Base-by-base conservation (phyloP, 2,888 invertebrate genomes). In the Cantharis lateralis region DNA sequence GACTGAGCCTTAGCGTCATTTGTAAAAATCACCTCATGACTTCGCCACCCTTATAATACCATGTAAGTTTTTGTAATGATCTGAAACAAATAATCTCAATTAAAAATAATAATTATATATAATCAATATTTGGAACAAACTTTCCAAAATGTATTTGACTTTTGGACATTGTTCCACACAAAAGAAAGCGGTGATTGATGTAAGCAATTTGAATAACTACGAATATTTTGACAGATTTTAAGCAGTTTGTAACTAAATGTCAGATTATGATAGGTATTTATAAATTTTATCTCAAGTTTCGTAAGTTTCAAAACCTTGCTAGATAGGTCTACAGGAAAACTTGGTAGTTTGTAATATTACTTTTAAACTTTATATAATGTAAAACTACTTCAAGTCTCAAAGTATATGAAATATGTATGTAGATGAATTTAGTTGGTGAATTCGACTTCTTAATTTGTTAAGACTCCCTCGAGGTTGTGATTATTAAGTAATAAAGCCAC, bases 1-100 rank as follows among this genome's bases (percentile, higher is more conserved):
- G 87, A 78, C 84, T 84, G 76, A 87, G 84, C 81, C 88, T 83
- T 73, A 88, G 85, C 81, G 88, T 85, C 89, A 89, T 89, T 78
- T 26, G 74, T 73, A 28, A 64, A n/a, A 10, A 71, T 78, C 78
- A 78, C 78, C 76, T 78, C 76, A 76, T 72, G 16, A 20, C 62
- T 26, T 13, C 63, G 10, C 62, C 15, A 20, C 18, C 24, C 15
- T 61, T 62, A 72, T 16, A 72, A 72, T 62, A 26, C 3, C 10
- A 24, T 16, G 32, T n/a, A 69, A 74, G 48, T 15, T 66, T 66
- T 10, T 20, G 62, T n/a, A 18, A 26, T 24, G 16, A 68, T 69
- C 73, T 73, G 63, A 15, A 69, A 73, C 68, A 73, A 69, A 69
- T 64, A 48, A 48, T 9, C n/a, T n/a, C 13, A 48, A 48, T 48